These are phyloP conservation scores for Peromyscus melanophrys DNA, from an alignment of 2,797 vertebrate species.

Conservation along the genomic window DNA sequence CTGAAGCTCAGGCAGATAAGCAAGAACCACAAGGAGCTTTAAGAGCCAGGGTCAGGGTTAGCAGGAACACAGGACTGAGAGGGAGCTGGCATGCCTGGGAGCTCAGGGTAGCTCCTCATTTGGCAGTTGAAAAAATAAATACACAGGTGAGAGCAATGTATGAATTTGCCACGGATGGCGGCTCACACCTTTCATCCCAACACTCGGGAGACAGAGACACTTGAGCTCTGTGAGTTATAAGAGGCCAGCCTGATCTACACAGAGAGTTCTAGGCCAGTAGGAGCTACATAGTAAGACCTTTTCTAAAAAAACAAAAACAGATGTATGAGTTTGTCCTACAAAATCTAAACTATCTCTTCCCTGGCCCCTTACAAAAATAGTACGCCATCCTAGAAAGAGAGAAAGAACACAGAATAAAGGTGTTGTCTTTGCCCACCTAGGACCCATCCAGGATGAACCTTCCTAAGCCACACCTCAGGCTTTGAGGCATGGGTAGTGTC, in stretches of 20 bases:
- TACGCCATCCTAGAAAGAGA: not conserved
- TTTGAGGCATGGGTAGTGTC: not conserved
- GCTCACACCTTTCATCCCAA: not conserved
- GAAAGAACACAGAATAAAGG: not conserved
- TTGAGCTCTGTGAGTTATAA: not conserved
- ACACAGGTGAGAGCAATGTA: not conserved
- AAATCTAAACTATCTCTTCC: not conserved
- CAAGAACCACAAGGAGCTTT: not conserved
- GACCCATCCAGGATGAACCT: not conserved
- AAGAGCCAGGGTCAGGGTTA: not conserved
- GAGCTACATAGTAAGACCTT: not conserved
- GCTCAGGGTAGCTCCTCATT: not conserved
- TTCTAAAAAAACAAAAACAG: not conserved
- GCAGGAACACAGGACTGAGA: not conserved
- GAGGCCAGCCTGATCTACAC: not conserved
- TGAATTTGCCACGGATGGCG: not conserved
- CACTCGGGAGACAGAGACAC: not conserved
- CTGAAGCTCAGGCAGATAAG: not conserved
- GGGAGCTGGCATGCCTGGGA: not conserved
- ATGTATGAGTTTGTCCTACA: not conserved
- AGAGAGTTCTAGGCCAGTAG: not conserved
- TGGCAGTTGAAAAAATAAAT: not conserved
- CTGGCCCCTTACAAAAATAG: not conserved
- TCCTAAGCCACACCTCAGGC: conserved; percentile 23
- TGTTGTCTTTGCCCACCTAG: not conserved